phyloP scores from a whole-genome alignment of 2,113 vertebrate genomes.

The Ctenodactylus gundi region DNA sequence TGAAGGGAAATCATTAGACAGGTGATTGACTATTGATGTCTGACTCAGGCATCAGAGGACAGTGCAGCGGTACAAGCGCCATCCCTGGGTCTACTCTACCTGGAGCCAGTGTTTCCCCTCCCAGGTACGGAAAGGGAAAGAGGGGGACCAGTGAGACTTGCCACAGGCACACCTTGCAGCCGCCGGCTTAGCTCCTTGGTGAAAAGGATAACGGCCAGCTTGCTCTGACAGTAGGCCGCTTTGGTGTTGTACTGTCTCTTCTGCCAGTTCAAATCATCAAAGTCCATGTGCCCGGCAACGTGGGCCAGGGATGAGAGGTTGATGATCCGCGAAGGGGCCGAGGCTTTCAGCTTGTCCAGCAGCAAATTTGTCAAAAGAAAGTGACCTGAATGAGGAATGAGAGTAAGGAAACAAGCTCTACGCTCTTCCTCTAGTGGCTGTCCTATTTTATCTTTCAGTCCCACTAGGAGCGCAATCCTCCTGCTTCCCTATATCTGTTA shows the following conservation, averaged over 20 bases:
- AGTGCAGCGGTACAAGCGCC: fast-evolving
- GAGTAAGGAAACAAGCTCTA: not conserved
- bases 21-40: not conserved
- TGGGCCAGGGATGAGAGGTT: constrained; percentile 91
- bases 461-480: too few relatives aligned
- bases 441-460: not conserved
- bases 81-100: not conserved
- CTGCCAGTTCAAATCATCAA: constrained; percentile 91
- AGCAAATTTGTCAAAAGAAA: constrained; percentile 91
- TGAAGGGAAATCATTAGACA: not conserved
- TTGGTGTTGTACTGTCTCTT: constrained; percentile 89
- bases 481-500: not conserved
- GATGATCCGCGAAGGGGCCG: constrained; percentile 88
- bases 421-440: not conserved
- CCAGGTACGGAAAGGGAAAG: not conserved
- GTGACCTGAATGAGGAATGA: constrained; percentile 82
- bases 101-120: not conserved
- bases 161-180: constrained; percentile 81
- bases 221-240: constrained; percentile 93
- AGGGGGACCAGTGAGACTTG: fast-evolving
- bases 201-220: constrained; percentile 90
- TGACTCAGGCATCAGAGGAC: fast-evolving
- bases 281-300: constrained; percentile 88
- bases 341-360: constrained; percentile 89
- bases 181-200: constrained; percentile 88